Base-by-base conservation (phyloP, 2,888 invertebrate species). In the Scaptomyza flava region DNA sequence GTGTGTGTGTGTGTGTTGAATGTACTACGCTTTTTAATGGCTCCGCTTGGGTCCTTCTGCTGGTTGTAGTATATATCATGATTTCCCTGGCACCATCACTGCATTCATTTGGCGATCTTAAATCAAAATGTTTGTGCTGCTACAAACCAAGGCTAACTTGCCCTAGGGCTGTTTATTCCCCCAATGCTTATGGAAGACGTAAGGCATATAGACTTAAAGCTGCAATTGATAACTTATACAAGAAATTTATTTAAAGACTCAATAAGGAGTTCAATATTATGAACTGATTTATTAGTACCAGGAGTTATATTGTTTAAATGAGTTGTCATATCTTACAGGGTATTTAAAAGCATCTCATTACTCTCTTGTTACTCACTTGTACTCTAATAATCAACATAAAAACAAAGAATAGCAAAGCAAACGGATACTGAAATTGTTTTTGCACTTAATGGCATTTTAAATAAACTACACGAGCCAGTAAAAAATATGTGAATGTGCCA, bases 361-460 rank as follows among this genome's bases (percentile, higher is more conserved):
- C 11, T 41, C 47, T 4, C 7, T 41, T 45, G 42, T 33, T 23
- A 7, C 33, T 20, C 34, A 58, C 57, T 56, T 57, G 60, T 50
- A 43, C 69, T 54, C 68, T 72, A 75, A 85, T 79, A 85, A 79
- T 75, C 79, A 72, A 79, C 76, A 76, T 66, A 76, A 81, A 69
- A 70, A 61, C 51, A 67, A 41, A 67, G 33, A 56, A 57, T 46
- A 66, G 31, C 50, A 43, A 41, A 54, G 50, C 57, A 58, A 71
- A 56, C 74, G 68, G 42, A 68, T 70, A 65, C 76, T 65, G 72
- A 85, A 83, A 86, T 78, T 82, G 77, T 74, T 87, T 81, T 77
- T 73, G 77, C 81, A 67, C 84, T 81, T 81, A 84, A 83, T 87
- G 77, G 77, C 75, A 77, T 87, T 83, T 87, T 79, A 87, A 87